Evolutionary conservation across 2,888 invertebrate species (phyloP).

Genomic region (Coecobrya sp.): DNA sequence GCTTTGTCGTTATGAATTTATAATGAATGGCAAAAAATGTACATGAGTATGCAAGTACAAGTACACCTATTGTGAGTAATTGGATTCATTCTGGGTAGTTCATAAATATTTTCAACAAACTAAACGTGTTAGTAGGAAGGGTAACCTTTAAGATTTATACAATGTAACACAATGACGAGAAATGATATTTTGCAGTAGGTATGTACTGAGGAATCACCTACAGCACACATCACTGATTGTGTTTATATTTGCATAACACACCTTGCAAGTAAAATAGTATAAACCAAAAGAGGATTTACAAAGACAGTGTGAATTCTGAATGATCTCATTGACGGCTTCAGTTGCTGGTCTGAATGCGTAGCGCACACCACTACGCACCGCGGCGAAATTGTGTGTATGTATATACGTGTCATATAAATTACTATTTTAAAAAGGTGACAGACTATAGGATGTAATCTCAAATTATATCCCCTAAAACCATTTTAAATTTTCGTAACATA

Average conservation of each 20-base stretch:
- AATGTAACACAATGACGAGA: background rate
- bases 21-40: conserved; percentile 4
- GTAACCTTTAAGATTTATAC: conserved; percentile 7
- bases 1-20: conserved; percentile 32
- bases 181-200: background rate
- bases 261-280: background rate
- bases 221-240: background rate
- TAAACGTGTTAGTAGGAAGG: conserved; percentile 40
- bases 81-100: conserved; percentile 33
- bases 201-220: background rate
- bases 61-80: background rate
- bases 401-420: background rate
- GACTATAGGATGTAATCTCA: conserved; percentile 52
- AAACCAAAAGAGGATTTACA: background rate
- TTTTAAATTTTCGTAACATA: conserved; percentile 45
- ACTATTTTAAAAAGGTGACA: background rate
- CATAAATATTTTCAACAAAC: conserved; percentile 2
- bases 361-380: conserved; percentile 56
- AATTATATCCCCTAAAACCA: conserved; percentile 45
- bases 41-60: background rate
- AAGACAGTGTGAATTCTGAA: conserved; percentile 55
- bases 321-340: conserved; percentile 62
- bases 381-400: background rate
- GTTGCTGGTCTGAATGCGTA: conserved; percentile 64
- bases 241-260: conserved; percentile 28